Evolutionary conservation across 2,113 vertebrate genomes (phyloP).

Genomic region (Eretmodus cyanostictus): DNA sequence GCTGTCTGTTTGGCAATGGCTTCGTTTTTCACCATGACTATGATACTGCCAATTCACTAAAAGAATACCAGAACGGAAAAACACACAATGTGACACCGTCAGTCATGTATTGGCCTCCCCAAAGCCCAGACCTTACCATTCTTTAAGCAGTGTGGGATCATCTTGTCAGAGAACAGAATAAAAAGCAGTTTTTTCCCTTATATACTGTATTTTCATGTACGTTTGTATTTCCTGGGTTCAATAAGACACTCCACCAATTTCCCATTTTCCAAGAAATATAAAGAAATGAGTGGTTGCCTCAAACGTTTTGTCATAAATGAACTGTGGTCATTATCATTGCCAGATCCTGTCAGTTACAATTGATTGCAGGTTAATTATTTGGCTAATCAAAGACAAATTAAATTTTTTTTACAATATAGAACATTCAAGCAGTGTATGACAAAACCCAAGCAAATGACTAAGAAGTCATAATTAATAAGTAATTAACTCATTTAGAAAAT

Average conservation of each 20-base stretch:
- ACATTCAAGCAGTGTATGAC: not conserved
- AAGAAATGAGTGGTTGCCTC: not conserved
- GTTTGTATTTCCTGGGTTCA: not conserved
- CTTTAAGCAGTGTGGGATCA: not conserved
- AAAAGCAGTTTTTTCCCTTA: not conserved
- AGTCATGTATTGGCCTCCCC: not conserved
- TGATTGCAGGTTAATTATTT: not conserved
- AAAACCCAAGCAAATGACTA: not conserved
- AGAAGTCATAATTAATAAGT: not conserved
- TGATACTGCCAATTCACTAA: not conserved
- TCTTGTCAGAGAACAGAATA: not conserved
- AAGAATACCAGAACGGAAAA: not conserved
- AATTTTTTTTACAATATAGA: not conserved
- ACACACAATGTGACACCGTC: not conserved
- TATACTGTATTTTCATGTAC: not conserved
- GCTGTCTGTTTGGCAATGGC: not conserved
- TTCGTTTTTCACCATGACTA: not conserved
- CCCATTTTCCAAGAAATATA: not conserved
- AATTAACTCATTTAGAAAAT: not conserved
- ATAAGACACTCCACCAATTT: not conserved
- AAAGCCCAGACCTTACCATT: not conserved
- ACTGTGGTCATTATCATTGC: not conserved
- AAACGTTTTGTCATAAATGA: not conserved
- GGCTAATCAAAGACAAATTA: not conserved
- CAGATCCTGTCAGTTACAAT: not conserved